Conservation (phyloP, 2,888 invertebrate species). For the Salpingus planirostris region DNA sequence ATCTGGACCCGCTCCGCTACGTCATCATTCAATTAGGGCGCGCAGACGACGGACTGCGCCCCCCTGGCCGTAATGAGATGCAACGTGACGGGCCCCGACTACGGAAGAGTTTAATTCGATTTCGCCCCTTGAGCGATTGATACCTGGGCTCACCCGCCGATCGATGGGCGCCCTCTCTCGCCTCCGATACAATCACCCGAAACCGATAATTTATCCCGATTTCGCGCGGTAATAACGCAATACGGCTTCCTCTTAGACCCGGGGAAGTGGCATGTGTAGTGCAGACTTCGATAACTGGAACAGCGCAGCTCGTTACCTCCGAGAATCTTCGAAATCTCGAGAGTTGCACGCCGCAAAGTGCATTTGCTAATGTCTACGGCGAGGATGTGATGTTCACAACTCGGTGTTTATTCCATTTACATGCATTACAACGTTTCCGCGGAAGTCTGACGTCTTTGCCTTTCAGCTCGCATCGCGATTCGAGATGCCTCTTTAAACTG, state of each 20-base stretch:
- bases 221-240: no score
- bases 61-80: conserved; percentile 28
- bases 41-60: not conserved
- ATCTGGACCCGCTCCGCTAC: conserved; percentile 13
- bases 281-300: no score
- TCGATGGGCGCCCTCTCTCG: no score
- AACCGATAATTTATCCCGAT: no score
- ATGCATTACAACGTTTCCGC: no score
- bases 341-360: conserved; percentile 14
- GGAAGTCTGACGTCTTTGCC: no score
- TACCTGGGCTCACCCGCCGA: not conserved
- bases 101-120: conserved; percentile 33
- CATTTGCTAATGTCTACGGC: conserved; percentile 17
- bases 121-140: conserved; percentile 14
- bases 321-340: not conserved
- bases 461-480: no score
- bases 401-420: conserved; percentile 17
- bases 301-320: no score
- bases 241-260: no score
- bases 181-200: no score
- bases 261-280: no score
- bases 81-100: conserved; percentile 28
- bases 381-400: conserved; percentile 14
- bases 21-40: conserved; percentile 34
- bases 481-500: no score